These are phyloP conservation scores for Ptiloglossa arizonensis DNA, from an alignment of 1,140 invertebrate genomes.

Conservation along the genomic window DNA sequence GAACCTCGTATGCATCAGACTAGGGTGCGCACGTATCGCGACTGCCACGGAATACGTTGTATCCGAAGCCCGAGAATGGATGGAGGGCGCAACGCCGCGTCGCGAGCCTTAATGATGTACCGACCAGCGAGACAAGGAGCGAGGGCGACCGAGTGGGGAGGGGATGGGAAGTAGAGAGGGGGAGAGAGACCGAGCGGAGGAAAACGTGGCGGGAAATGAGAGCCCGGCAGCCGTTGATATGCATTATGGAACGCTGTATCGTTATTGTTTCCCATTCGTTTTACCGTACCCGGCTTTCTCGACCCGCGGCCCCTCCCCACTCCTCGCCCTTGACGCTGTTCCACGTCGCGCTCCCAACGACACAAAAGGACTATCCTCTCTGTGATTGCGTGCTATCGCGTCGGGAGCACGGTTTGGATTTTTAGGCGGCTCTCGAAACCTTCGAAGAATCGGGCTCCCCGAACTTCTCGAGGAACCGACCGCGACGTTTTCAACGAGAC, in stretches of 20 bases:
- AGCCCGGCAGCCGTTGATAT: constrained; percentile 49
- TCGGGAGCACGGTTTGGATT: background rate
- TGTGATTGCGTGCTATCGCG: background rate
- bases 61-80: constrained; percentile 32
- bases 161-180: too few relatives aligned
- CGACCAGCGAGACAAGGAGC: constrained; percentile 37
- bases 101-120: constrained; percentile 49
- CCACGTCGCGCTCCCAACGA: background rate
- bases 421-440: background rate
- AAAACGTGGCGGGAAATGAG: constrained; percentile 44
- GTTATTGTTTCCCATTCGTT: constrained; percentile 55
- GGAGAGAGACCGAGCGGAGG: background rate
- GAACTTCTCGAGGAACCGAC: too few relatives aligned
- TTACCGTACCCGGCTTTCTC: background rate
- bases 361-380: constrained; percentile 14
- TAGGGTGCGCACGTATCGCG: constrained; percentile 18
- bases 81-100: constrained; percentile 16
- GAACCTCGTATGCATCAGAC: background rate
- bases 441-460: background rate
- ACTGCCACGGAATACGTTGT: constrained; percentile 26
- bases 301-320: too few relatives aligned
- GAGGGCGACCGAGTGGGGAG: too few relatives aligned
- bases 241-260: constrained; percentile 56
- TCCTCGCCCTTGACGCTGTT: too few relatives aligned
- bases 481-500: too few relatives aligned